Evolutionary conservation across 2,888 invertebrate genomes (phyloP), one percentile per base, ranked within the genome.

Genomic region (Phaedon cochleariae): DNA sequence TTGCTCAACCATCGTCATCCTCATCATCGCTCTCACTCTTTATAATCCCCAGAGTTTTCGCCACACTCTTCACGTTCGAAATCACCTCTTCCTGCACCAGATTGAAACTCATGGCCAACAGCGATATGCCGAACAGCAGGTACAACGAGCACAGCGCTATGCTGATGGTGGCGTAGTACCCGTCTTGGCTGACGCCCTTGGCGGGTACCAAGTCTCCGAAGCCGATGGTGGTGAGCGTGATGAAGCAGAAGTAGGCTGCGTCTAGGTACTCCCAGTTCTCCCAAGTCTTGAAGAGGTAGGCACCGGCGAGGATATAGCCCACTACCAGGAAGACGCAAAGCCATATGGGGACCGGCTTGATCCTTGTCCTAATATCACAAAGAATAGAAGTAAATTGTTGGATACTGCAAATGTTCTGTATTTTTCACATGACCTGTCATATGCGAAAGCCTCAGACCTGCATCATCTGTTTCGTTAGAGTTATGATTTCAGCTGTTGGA

Each of bases 21-120:
- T 87, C 88, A 46, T 89, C 89, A 34, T 87, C 86, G 49, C 86
- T 85, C 20, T 89, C 88, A 65, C 92, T 90, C 81, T 95, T 95
- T 74, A 96, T 90, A 81, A 96, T 96, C 48, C 96, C 96, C 62
- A 96, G 87, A 64, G 91, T 89, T 74, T 92, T 92, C 20, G 95
- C 96, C 7, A 96, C 90, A 67, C 90, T 89, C 76, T 95, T 94
- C 4, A 96, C 95, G 79, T 93, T 93, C 65, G 91, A 92, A 70
- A 95, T 93, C 9, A 96, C 95, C 83, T 96, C 95, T 80, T 96
- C 96, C 82, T 96, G 97, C 49, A 97, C 96, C 79, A 97, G 85
- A 86, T 97, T 97, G 84, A 97, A 97, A 77, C 95, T 95, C 97
- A 97, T 98, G 26, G 97, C 97, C 71, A 97, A 85, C 51, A 97